These are phyloP conservation scores for Erebia aethiops DNA, from an alignment of 2,888 invertebrate genomes.

Conservation along the genomic window DNA sequence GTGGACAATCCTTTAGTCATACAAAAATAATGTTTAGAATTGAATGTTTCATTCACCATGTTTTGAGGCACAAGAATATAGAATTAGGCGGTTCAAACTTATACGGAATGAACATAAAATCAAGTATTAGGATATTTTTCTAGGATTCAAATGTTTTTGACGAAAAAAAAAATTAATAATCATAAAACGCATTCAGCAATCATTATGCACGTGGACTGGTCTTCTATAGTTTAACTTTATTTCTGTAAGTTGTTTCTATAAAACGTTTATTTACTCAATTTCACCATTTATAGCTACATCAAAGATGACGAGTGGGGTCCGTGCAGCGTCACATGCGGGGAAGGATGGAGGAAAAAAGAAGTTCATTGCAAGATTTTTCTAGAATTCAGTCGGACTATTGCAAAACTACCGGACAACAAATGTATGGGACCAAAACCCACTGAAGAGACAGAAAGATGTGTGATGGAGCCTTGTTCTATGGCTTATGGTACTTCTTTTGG, in stretches of 20 bases:
- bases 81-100: constrained; percentile 13
- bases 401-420: constrained; percentile 92
- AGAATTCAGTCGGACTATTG: constrained; percentile 94
- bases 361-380: constrained; percentile 98
- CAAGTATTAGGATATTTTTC: neutral
- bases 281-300: constrained; percentile 86
- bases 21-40: constrained; percentile 12
- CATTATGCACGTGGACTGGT: constrained; percentile 35
- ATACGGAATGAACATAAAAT: constrained; percentile 5
- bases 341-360: constrained; percentile 91
- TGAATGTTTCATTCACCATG: constrained; percentile 12
- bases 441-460: constrained; percentile 91
- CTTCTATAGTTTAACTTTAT: constrained; percentile 12
- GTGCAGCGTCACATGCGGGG: constrained; percentile 96
- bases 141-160: neutral
- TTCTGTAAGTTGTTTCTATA: neutral
- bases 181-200: constrained; percentile 30
- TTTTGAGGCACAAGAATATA: constrained; percentile 19
- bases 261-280: neutral
- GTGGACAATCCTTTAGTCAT: constrained; percentile 14
- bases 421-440: constrained; percentile 93
- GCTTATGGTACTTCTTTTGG: constrained; percentile 83
- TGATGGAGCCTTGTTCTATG: constrained; percentile 89
- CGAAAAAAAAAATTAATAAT: neutral
- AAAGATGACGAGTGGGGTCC: constrained; percentile 94